These are phyloP conservation scores for Oreochromis niloticus DNA, from an alignment of 2,113 vertebrate genomes.

Conservation along the genomic window DNA sequence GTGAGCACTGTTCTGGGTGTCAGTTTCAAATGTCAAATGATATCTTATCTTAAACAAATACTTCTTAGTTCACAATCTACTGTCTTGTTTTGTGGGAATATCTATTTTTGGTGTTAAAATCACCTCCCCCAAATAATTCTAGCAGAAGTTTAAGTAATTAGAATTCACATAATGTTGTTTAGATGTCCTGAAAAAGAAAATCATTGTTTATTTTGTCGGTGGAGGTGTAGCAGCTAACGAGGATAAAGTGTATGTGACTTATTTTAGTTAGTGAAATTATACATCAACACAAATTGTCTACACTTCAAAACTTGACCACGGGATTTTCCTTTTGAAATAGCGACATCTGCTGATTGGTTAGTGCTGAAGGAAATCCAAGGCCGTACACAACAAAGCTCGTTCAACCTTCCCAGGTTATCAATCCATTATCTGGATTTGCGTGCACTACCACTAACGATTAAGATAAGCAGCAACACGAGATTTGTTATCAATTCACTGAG, in stretches of 20 bases:
- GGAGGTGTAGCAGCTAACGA: background rate
- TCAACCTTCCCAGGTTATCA: background rate
- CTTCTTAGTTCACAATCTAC: background rate
- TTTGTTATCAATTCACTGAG: background rate
- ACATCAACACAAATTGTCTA: background rate
- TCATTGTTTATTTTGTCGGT: background rate
- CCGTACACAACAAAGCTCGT: background rate
- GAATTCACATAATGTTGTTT: background rate
- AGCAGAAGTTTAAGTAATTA: background rate
- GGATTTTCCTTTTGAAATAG: background rate
- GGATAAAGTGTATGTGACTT: background rate
- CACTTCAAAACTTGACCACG: background rate
- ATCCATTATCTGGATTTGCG: background rate
- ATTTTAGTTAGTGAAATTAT: background rate
- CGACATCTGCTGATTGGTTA: background rate
- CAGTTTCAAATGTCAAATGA: too few relatives aligned
- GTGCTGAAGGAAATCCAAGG: background rate
- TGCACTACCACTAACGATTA: too few relatives aligned
- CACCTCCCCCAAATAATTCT: background rate
- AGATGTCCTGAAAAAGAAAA: background rate
- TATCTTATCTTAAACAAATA: background rate
- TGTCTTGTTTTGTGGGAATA: background rate
- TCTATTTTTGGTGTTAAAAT: background rate
- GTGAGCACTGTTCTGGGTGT: too few relatives aligned
- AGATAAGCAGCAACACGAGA: too few relatives aligned